Base-by-base conservation (phyloP, 2,888 invertebrate species). In the Chaetogeoica ovagalla region DNA sequence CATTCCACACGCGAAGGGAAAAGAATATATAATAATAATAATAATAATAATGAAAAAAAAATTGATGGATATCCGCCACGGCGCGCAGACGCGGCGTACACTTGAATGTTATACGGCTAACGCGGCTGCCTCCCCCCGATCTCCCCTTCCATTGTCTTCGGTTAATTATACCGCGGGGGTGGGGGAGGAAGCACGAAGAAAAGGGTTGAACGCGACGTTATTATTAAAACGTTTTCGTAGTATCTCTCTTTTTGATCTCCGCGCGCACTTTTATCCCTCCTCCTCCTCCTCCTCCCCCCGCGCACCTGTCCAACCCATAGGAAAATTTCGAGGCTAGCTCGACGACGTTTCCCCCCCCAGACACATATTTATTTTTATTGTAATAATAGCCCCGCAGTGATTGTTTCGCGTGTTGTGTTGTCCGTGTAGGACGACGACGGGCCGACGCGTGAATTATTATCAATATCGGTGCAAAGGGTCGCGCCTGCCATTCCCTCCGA, bases 221-320 rank as follows among this genome's bases (percentile, higher is more conserved):
- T 79, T 79, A 79, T 79, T 79, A 79, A 79, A 79, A 79, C 71
- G 79, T 79, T 79, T 79, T 43, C 69, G 52, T 77, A 77, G 52
- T 77, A 77, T 77, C 77, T 70, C 77, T 70, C 79, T 79, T 79
- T 79, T 79, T 79, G 79, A 79, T 79, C 79, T 79, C 71, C n/a
- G 63, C 71, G 4, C 30, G n/a, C n/a, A n/a, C 71, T 71, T 63
- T 79, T 43, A 43, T 39, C 62, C 39, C 62, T 39, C 2, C 63
- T 23, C 73, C 73, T 17, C 21, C 55, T 19, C n/a, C 37, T 21
- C 60, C 30, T 4, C 4, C 30, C 30, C 30, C 30, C 30, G 4
- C 30, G 30, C 4, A 30, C 30, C 30, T 4, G 2, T 7, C 1
- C 30, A 1, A 3, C 30, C 19, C 52, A 55, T 39, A 30, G 30